Evolutionary conservation across 64 coral and sea anemone species (phyloP), one percentile per base, ranked within the genome.

Genomic region (Stichodactyla helianthus): DNA sequence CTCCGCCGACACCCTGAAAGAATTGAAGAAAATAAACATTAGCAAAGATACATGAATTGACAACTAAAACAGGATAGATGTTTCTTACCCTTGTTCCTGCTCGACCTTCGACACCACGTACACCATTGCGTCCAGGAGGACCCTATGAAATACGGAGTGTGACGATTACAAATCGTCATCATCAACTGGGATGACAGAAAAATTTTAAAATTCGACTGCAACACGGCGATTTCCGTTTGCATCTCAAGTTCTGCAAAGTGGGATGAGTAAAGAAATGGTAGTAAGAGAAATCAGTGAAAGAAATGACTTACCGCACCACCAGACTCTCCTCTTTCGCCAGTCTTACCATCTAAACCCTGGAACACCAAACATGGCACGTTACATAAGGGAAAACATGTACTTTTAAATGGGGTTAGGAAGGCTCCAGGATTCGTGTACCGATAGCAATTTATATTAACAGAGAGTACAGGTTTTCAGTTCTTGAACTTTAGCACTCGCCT

Each of bases 11-110:
- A 20, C 78, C 78, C 78, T 81, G 16, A 11, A 81, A 6, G 51
- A 81, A 54, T 52, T 52, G 5, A 81, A 81, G 35, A 81, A 52
- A 54, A 20, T 81, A 3, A 74, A 2, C 11, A 31, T 74, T 4
- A 74, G 22, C 7, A 74, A 74, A 11, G 12, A 19, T 81, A 5
- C 15, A 5, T 15, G 52, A 16, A 10, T 51, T 54, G 35, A 44
- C 28, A 31, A 44, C 35, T 54, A 7, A 51, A 53, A 19, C 44
- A 15, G 52, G 51, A 52, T 19, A 14, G 1, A 52, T 81, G 16
- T 81, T 50, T 26, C 56, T 84, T 54, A 84, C 83, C 27, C 83
- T 59, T 55, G 0, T 16, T 84, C 83, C 83, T 84, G 55, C 9
- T 6, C 20, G 54, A 25, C 83, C 83, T 35, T 51, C 53, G 54